phyloP scores from a whole-genome alignment of 2,888 invertebrate genomes.

The Rhingia campestris region DNA sequence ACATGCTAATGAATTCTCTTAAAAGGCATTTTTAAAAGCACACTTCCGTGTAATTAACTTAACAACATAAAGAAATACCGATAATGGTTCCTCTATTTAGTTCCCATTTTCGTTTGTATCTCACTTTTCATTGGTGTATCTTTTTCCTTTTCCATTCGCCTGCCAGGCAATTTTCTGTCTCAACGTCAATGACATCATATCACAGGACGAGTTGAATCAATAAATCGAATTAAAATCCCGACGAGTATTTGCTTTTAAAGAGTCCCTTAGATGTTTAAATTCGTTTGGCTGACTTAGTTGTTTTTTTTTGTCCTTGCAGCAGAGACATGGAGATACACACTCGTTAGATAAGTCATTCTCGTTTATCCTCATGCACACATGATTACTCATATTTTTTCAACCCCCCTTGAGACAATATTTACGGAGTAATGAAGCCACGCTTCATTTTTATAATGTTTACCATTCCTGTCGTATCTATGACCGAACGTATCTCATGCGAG shows the following conservation, averaged over 20 bases:
- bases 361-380: neutral
- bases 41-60: no score
- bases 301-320: neutral
- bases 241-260: neutral
- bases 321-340: neutral
- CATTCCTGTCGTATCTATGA: neutral
- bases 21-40: no score
- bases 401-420: conserved; percentile 20
- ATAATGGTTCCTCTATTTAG: no score
- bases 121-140: neutral
- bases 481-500: conserved; percentile 4
- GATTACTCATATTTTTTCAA: conserved; percentile 12
- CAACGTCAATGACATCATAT: neutral
- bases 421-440: neutral
- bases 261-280: neutral
- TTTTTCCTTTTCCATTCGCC: neutral
- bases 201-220: neutral
- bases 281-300: neutral
- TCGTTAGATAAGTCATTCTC: neutral
- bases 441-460: conserved; percentile 1
- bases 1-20: no score
- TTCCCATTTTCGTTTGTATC: no score
- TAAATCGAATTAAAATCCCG: neutral
- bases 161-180: no score
- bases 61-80: no score